Evolutionary conservation across 2,797 vertebrate species (phyloP).

Genomic region (Trachops cirrhosus): DNA sequence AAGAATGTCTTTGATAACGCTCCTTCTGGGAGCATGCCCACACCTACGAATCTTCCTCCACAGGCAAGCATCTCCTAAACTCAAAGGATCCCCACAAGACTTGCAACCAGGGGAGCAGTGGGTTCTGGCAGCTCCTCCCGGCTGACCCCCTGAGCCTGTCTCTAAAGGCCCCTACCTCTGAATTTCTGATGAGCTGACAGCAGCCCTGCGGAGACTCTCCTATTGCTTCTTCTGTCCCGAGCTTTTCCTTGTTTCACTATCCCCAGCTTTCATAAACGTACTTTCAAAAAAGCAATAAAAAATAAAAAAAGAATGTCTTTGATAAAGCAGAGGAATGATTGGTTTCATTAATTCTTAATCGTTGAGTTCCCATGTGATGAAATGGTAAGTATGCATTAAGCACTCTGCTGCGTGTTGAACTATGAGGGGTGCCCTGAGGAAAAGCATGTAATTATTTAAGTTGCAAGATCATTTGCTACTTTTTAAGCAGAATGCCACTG

Average conservation of each 20-base stretch:
- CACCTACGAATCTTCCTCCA: background rate
- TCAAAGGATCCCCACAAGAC: background rate
- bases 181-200: background rate
- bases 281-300: background rate
- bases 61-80: background rate
- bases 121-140: background rate
- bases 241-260: background rate
- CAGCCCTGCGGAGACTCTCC: background rate
- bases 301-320: background rate
- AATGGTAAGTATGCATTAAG: background rate
- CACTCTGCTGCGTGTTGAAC: background rate
- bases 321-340: background rate
- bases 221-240: background rate
- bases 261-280: background rate
- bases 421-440: background rate
- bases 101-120: background rate
- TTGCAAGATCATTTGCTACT: background rate
- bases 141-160: background rate
- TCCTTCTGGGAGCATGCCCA: background rate
- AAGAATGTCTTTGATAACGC: background rate
- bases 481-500: background rate
- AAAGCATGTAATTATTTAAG: background rate
- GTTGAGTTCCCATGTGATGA: background rate
- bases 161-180: background rate
- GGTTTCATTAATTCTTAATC: constrained; percentile 30